phyloP scores from a whole-genome alignment of 1,140 invertebrate genomes.

The Drosophila pandora region DNA sequence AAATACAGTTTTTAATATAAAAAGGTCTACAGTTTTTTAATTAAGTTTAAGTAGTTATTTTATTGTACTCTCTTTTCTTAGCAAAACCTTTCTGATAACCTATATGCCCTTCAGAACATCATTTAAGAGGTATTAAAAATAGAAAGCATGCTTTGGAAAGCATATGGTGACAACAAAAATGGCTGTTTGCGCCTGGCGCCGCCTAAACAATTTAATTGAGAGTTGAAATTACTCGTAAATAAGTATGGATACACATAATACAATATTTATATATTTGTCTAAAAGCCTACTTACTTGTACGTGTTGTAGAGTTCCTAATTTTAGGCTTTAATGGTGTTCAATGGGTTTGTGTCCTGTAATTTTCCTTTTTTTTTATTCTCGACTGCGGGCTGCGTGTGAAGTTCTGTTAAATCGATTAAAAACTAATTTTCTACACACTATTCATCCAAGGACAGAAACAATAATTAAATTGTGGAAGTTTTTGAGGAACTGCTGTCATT shows the following conservation, averaged over 20 bases:
- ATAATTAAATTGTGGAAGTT: slow-evolving; percentile 29
- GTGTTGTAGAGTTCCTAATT: slow-evolving; percentile 5
- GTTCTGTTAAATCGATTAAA: slow-evolving; percentile 80
- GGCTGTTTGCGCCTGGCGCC: slow-evolving; percentile 59
- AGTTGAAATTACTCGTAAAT: slow-evolving; percentile 69
- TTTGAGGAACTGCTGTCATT: slow-evolving; percentile 27
- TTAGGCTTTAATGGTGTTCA: slow-evolving; percentile 39
- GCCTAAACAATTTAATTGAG: slow-evolving; percentile 79
- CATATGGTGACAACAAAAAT: slow-evolving; percentile 78
- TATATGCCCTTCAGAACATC: background rate
- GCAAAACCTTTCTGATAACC: background rate
- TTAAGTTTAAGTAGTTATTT: no score
- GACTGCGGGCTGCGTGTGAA: slow-evolving; percentile 41
- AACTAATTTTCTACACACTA: slow-evolving; percentile 70
- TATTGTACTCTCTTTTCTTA: no score
- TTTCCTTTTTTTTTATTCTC: slow-evolving; percentile 53
- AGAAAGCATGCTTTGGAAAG: slow-evolving; percentile 62
- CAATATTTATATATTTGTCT: slow-evolving; percentile 2
- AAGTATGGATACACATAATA: slow-evolving; percentile 27
- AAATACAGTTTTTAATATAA: background rate
- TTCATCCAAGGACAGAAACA: slow-evolving; percentile 33
- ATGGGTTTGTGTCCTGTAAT: slow-evolving; percentile 51
- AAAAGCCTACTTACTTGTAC: background rate
- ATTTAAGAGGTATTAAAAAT: slow-evolving; percentile 27
- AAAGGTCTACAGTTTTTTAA: no score